Conservation (phyloP, 2,113 vertebrate species). For the Antidorcas marsupialis region DNA sequence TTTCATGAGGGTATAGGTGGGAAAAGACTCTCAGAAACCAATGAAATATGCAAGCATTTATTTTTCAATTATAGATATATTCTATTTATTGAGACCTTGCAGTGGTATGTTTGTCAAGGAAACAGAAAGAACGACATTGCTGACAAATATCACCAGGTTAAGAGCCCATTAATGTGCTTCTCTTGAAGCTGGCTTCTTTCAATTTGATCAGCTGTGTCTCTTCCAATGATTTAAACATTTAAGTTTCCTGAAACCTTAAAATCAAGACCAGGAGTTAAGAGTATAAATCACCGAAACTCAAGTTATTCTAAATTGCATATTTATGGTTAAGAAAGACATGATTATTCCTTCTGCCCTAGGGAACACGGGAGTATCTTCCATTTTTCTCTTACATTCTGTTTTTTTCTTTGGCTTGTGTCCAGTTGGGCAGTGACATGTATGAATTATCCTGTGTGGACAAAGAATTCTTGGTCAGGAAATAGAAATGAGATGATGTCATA, state of each 20-base stretch:
- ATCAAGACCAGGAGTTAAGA: not conserved
- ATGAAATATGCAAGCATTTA: not conserved
- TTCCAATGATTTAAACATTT: conserved; percentile 24
- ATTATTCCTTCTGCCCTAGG: not conserved
- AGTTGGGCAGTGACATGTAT: not conserved
- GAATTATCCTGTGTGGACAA: not conserved
- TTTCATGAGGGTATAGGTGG: not conserved
- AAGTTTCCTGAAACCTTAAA: not conserved
- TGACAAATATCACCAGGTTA: not conserved
- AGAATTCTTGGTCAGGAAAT: not conserved
- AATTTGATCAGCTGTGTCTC: not conserved
- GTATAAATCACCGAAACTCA: conserved; percentile 31
- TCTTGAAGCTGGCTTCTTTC: conserved; percentile 13
- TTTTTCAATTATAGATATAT: not conserved
- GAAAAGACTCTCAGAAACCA: not conserved
- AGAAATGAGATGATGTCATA: conserved; percentile 10
- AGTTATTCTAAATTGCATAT: not conserved
- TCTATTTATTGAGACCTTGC: not conserved
- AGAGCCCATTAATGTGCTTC: not conserved
- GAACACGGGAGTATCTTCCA: not conserved
- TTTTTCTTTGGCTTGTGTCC: not conserved
- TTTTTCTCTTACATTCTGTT: not conserved
- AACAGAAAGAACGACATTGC: not conserved
- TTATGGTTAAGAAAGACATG: not conserved
- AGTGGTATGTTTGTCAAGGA: not conserved